phyloP scores from a whole-genome alignment of 2,888 invertebrate genomes.

The Microctonus hyperodae region DNA sequence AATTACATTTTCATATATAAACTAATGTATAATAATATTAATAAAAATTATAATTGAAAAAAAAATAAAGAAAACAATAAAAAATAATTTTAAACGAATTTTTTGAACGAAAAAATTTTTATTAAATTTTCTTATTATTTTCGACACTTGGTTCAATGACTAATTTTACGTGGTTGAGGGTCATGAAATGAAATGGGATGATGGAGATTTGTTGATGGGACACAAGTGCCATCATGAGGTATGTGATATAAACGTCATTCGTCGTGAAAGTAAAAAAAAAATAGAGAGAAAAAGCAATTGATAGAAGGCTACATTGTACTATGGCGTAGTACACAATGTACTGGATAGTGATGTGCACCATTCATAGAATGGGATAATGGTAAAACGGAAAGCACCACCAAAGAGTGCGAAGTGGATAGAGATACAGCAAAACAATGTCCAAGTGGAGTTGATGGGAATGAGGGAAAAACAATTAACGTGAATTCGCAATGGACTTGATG shows the following conservation, averaged over 20 bases:
- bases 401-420: constrained; percentile 14
- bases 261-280: constrained; percentile 29
- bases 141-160: no score
- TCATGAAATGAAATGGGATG: no score
- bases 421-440: background rate
- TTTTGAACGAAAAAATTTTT: no score
- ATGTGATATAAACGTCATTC: constrained; percentile 27
- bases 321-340: constrained; percentile 22
- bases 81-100: no score
- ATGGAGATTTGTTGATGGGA: constrained; percentile 8
- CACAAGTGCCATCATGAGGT: constrained; percentile 9
- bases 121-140: no score
- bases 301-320: constrained; percentile 19
- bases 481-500: constrained; percentile 52
- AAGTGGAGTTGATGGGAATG: constrained; percentile 6
- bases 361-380: constrained; percentile 21
- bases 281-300: constrained; percentile 12
- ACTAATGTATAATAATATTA: no score
- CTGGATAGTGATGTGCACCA: background rate
- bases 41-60: no score
- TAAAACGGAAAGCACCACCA: constrained; percentile 13
- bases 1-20: no score
- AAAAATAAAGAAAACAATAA: no score
- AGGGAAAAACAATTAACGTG: constrained; percentile 51
- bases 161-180: no score